Percentiles rank a stretch among this genome's conserved stretches.
These are phyloP conservation scores for Dryobota labecula DNA, from an alignment of 2,888 invertebrate genomes.

Conservation along the genomic window DNA sequence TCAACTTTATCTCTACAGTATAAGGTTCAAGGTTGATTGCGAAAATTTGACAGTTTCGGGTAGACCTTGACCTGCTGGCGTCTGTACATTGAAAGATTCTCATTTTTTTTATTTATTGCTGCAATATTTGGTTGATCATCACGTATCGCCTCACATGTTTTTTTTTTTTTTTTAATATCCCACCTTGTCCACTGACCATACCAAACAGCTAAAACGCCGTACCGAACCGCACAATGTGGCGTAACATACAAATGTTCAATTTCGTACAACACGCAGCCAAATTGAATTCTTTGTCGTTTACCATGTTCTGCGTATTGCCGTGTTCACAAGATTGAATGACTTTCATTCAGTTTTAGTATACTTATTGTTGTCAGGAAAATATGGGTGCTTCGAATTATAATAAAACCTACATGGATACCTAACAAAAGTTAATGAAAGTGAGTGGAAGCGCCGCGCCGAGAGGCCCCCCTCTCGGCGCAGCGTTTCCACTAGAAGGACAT, in stretches of 20 bases:
- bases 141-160: neutral
- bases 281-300: conserved; percentile 69
- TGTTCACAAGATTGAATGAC: conserved; percentile 12
- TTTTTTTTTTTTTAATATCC: conserved; percentile 2
- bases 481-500: too few species aligned
- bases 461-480: too few species aligned
- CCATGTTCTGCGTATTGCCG: conserved; percentile 42
- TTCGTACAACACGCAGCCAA: conserved; percentile 64
- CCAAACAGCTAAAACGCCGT: conserved; percentile 8
- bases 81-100: neutral
- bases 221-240: conserved; percentile 31
- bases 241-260: conserved; percentile 63
- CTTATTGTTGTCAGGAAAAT: neutral
- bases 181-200: conserved; percentile 6
- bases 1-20: too few species aligned
- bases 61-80: too few species aligned
- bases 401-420: neutral
- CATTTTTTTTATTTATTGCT: too few species aligned
- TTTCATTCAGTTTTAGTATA: conserved; percentile 34
- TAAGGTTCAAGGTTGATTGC: too few species aligned
- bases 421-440: neutral
- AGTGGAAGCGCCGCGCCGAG: neutral
- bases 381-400: neutral
- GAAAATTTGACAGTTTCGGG: too few species aligned
- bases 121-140: too few species aligned